These are phyloP conservation scores for Sitodiplosis mosellana DNA, from an alignment of 1,140 invertebrate genomes.

Conservation along the genomic window DNA sequence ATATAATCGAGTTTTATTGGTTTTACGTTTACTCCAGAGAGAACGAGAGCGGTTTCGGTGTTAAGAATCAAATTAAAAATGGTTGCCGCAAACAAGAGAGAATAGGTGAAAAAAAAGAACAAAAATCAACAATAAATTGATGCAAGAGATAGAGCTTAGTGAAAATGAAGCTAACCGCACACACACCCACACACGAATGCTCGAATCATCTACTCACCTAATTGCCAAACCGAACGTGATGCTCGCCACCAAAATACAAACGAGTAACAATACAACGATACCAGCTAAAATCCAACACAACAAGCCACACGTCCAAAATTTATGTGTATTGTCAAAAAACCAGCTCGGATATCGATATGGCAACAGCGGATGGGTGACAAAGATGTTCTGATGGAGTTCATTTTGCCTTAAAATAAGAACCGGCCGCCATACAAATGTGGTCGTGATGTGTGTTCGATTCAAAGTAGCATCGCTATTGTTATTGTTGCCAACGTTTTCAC, in stretches of 20 bases:
- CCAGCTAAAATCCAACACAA: constrained; percentile 22
- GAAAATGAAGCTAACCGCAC: neutral
- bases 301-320: constrained; percentile 20
- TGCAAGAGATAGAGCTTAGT: neutral
- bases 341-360: constrained; percentile 20
- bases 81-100: too few species aligned
- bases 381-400: constrained; percentile 7
- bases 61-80: constrained; percentile 1
- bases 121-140: constrained; percentile 13
- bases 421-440: constrained; percentile 14
- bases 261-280: constrained; percentile 14
- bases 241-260: constrained; percentile 16
- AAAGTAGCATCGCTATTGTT: neutral
- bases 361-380: constrained; percentile 19
- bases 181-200: too few species aligned
- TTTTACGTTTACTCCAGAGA: constrained; percentile 6
- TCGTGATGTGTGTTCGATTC: constrained; percentile 1
- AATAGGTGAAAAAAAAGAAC: too few species aligned
- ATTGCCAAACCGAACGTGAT: constrained; percentile 18
- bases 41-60: constrained; percentile 2
- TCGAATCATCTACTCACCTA: constrained; percentile 13
- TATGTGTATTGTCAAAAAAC: constrained; percentile 16
- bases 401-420: constrained; percentile 19
- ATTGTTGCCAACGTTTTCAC: neutral
- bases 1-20: too few species aligned